phyloP scores from a whole-genome alignment of 2,888 invertebrate species.

The Sylvicola fuscatus region DNA sequence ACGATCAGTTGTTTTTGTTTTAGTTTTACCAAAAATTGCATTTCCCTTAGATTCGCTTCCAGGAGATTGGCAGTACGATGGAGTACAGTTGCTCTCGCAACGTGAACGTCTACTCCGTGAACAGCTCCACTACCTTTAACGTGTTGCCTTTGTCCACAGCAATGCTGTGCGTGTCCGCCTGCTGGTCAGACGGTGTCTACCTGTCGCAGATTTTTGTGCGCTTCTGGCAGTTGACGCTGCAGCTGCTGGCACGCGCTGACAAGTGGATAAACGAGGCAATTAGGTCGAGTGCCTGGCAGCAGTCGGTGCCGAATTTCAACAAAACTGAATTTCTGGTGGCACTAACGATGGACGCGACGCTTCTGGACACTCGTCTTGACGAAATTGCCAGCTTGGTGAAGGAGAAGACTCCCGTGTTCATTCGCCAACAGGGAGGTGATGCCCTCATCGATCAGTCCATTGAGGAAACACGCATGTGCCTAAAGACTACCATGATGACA shows the following conservation, averaged over 20 bases:
- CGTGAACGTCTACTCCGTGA: too few relatives aligned
- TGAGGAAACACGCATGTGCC: conserved; percentile 5
- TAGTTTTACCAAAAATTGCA: neutral
- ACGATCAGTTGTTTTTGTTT: neutral
- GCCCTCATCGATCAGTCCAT: neutral
- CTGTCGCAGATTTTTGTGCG: conserved; percentile 57
- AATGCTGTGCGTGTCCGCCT: conserved; percentile 32
- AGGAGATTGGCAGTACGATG: conserved; percentile 61
- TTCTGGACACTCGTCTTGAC: neutral
- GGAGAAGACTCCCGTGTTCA: neutral
- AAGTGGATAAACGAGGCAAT: conserved; percentile 38
- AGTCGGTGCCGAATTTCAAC: conserved; percentile 5
- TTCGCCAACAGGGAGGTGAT: neutral
- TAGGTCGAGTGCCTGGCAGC: conserved; percentile 1
- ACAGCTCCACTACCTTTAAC: conserved; percentile 11
- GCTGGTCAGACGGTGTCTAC: conserved; percentile 66
- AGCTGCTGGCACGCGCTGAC: conserved; percentile 59
- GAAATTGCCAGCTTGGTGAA: neutral
- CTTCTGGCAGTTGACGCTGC: conserved; percentile 76
- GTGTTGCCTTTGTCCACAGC: conserved; percentile 23
- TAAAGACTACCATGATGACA: conserved; percentile 3
- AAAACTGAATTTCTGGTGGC: conserved; percentile 1
- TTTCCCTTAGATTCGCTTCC: conserved; percentile 46
- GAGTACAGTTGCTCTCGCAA: conserved; percentile 9
- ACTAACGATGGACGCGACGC: conserved; percentile 1